Evolutionary conservation across 2,797 vertebrate genomes (phyloP).

Genomic region (Poecile montanus): DNA sequence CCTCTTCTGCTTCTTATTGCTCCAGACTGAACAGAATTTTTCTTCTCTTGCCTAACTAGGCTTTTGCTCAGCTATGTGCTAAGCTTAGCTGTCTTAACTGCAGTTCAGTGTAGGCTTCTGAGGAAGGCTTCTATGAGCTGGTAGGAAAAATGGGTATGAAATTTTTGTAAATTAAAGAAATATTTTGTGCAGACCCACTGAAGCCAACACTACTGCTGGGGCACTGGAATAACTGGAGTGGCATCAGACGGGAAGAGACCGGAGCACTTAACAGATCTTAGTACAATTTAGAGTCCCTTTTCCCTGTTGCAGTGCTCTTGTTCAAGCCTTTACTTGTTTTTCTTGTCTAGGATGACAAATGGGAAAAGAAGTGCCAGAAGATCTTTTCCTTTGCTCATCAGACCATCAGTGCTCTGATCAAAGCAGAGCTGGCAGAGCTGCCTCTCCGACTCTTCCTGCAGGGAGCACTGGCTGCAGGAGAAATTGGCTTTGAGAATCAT

Average conservation of each 20-base stretch:
- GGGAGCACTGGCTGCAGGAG: constrained; percentile 93
- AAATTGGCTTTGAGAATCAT: constrained; percentile 98
- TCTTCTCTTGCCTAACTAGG: background rate
- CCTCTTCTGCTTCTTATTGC: background rate
- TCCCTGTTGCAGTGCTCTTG: background rate
- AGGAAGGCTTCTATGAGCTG: background rate
- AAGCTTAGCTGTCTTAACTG: background rate
- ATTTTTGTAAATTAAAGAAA: background rate
- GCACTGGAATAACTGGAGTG: background rate
- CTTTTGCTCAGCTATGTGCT: background rate
- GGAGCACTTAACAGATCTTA: background rate
- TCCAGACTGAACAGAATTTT: background rate
- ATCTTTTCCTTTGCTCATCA: constrained; percentile 98
- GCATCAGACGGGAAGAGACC: background rate
- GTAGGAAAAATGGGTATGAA: background rate
- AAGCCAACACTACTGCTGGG: background rate
- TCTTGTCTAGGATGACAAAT: constrained; percentile 91
- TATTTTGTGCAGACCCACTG: background rate
- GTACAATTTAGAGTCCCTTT: background rate
- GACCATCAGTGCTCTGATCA: constrained; percentile 97
- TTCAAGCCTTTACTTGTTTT: background rate
- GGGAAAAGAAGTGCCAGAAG: constrained; percentile 99
- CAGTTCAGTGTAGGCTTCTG: background rate
- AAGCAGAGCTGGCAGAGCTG: constrained; percentile 94
- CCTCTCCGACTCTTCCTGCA: constrained; percentile 96